Conservation (phyloP, 2,797 vertebrate species). For the Myotis findleyi region DNA sequence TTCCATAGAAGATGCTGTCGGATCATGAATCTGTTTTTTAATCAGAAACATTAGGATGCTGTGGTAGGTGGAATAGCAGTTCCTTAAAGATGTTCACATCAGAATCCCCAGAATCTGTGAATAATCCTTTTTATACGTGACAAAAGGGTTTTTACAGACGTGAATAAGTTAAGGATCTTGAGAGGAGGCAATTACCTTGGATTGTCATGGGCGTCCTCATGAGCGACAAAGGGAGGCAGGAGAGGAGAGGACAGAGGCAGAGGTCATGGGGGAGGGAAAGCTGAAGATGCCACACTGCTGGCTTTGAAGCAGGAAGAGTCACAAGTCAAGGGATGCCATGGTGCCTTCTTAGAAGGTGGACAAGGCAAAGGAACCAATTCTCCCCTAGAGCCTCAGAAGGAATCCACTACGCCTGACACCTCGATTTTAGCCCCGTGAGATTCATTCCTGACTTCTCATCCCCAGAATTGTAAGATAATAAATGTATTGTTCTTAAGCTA, state of each 20-base stretch:
- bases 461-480: neutral
- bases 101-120: neutral
- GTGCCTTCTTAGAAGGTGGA: neutral
- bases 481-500: slow-evolving; percentile 9
- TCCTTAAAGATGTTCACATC: neutral
- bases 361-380: neutral
- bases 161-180: neutral
- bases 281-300: neutral
- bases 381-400: neutral
- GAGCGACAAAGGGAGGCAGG: neutral
- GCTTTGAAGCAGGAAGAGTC: neutral
- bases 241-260: neutral
- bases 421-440: neutral
- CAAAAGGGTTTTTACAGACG: neutral
- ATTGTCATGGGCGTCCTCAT: neutral
- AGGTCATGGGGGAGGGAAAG: neutral
- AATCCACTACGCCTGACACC: neutral
- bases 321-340: neutral
- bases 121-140: neutral
- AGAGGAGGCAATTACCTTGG: neutral
- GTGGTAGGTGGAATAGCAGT: neutral
- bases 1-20: neutral
- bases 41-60: neutral
- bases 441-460: neutral
- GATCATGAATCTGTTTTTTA: neutral